Evolutionary conservation across 2,888 invertebrate genomes (phyloP), one percentile per base, ranked within the genome.

Genomic region (Drosophila bunnanda): DNA sequence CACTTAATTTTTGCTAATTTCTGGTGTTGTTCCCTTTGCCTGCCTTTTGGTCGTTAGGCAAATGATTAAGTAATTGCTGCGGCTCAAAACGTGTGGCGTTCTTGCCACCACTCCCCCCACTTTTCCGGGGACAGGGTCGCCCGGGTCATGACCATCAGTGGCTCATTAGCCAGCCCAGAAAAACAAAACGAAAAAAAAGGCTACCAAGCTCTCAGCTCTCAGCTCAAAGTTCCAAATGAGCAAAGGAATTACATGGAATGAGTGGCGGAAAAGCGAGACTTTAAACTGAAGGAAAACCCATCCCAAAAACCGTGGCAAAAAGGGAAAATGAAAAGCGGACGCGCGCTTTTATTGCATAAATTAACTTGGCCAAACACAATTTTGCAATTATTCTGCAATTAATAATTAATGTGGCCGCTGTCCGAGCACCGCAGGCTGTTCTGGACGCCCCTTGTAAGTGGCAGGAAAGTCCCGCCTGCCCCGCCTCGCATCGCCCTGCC

Each of bases 381-480:
- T 88, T 86, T 65, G 89, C 86, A 88, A 88, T 88, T 89, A 88
- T 86, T 89, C 79, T 78, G 82, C 89, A 84, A 88, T 88, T 89
- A 89, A 86, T 87, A 82, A 89, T 88, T 89, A 76, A 82, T 86
- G 88, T 80, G 77, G 74, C 56, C 64, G 60, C 70, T 70, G 62
- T 66, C 60, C 61, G 46, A 54, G 25, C 36, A 54, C 53, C 56
- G 54, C 44, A 57, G 39, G n/a, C 32, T 22, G 30, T 30, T 25
- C 32, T 30, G n/a, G n/a, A 43, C 22, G 32, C 12, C 6, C 34
- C 41, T 64, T 43, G 50, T 65, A 62, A 65, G 28, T 32, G 12
- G 12, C 0, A 4, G 32, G 32, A 32, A 10, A 32, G 4, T 32
- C 32, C 32, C 13, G 12, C 13, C 7, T 7, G 17, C n/a, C 9